These are phyloP conservation scores for Columbina picui DNA, from an alignment of 2,113 vertebrate genomes.

Conservation along the genomic window DNA sequence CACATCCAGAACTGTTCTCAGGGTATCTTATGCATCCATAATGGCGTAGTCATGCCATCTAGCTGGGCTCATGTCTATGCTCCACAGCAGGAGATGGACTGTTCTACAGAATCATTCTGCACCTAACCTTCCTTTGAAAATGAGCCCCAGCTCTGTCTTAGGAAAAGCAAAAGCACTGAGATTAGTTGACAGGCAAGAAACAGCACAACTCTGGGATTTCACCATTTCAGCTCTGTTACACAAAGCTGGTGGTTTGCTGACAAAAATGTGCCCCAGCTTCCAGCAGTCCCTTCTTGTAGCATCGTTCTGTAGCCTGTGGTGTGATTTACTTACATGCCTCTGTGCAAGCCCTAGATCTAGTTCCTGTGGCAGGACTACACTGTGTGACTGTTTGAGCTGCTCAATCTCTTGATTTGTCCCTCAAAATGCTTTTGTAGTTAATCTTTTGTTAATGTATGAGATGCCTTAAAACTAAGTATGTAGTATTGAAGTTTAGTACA, in stretches of 20 bases:
- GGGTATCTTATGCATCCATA: fast-evolving
- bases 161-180: not conserved
- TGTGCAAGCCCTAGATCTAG: not conserved
- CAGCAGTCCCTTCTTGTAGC: not conserved
- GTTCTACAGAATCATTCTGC: not conserved
- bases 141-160: not conserved
- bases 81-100: not conserved
- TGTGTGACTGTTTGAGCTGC: not conserved
- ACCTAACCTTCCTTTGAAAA: not conserved
- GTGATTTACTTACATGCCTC: not conserved
- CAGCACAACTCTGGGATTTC: not conserved
- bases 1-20: not conserved
- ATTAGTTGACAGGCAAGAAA: not conserved
- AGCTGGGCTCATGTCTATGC: not conserved
- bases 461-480: not conserved
- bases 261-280: not conserved
- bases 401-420: not conserved
- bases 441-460: not conserved
- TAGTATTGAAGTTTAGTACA: not conserved
- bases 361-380: not conserved
- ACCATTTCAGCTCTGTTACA: fast-evolving
- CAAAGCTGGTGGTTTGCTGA: not conserved
- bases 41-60: not conserved
- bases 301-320: not conserved
- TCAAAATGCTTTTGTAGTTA: not conserved